A percentile compares a stretch with the other conserved stretches of the same genome.
Evolutionary conservation across 2,888 invertebrate species (phyloP).

Genomic region (Drosophila histrio): DNA sequence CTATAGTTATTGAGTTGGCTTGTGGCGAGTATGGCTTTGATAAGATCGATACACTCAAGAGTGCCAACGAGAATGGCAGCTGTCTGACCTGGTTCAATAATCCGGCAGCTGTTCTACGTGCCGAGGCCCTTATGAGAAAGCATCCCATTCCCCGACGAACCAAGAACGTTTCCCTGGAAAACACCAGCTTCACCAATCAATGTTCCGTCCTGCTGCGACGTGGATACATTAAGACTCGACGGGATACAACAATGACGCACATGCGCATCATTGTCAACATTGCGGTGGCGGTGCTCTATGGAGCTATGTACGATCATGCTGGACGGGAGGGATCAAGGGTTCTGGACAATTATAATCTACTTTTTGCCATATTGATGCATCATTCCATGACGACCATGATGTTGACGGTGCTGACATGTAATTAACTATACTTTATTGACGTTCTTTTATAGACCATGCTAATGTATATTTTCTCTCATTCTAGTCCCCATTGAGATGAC

Average conservation of each 20-base stretch:
- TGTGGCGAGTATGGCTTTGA: slow-evolving; percentile 95
- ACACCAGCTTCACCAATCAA: slow-evolving; percentile 90
- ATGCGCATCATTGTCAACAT: slow-evolving; percentile 89
- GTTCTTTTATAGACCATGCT: too few relatives aligned
- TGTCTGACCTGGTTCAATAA: slow-evolving; percentile 89
- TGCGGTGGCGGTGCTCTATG: slow-evolving; percentile 90
- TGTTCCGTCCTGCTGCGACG: slow-evolving; percentile 88
- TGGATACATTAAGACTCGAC: slow-evolving; percentile 90
- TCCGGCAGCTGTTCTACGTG: slow-evolving; percentile 85
- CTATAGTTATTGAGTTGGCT: slow-evolving; percentile 95
- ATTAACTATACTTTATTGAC: too few relatives aligned
- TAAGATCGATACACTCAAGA: slow-evolving; percentile 88
- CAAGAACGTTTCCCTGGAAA: slow-evolving; percentile 86
- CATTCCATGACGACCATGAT: slow-evolving; percentile 97
- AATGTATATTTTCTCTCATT: not conserved
- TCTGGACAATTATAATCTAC: slow-evolving; percentile 92
- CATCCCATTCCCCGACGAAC: slow-evolving; percentile 85
- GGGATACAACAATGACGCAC: slow-evolving; percentile 92
- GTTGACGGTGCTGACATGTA: slow-evolving; percentile 94
- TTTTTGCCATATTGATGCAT: slow-evolving; percentile 96
- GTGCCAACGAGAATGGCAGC: slow-evolving; percentile 89
- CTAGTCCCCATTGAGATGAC: slow-evolving; percentile 90
- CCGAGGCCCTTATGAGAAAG: slow-evolving; percentile 86
- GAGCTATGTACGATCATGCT: slow-evolving; percentile 89
- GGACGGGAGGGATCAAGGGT: slow-evolving; percentile 91